Base-by-base conservation (phyloP, 2,797 vertebrate species). In the Bufotes viridis region DNA sequence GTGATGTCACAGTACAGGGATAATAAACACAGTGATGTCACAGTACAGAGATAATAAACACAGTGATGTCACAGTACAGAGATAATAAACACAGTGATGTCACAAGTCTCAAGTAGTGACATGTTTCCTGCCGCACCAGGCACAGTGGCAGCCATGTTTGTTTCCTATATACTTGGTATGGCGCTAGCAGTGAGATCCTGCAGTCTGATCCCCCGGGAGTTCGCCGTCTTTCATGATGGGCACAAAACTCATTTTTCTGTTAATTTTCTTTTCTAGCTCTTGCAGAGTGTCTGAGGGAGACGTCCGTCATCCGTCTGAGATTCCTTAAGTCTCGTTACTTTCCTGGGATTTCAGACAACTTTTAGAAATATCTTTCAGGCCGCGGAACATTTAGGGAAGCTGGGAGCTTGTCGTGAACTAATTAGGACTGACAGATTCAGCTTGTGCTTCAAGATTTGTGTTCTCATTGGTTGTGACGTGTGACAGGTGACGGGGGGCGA, bases 381-480 rank as follows among this genome's bases (percentile, higher is more conserved):
- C 18, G 22, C n/a, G 17, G 67, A 20, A n/a, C 42, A 60, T 67
- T 86, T 86, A 42, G 78, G 34, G 1, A 72, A 51, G 15, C 76
- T 67, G 79, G 57, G 80, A 29, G 69, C 29, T 22, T 67, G 13
- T 87, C 58, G 8, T 10, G 57, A 13, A 34, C 57, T 87, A 87
- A 87, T 87, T 87, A 82, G 70, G 70, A 65, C 69, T 87, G 86
- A 82, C 79, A 75, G 58, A 57, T 82, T 29, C 86, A 15, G 42
- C 15, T 34, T 34, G 76, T 55, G 57, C 57, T 67, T 74, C 85
- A 34, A 63, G 20, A 65, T 78, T 51, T 75, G 24, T 13, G 9
- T 74, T 20, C 53, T 82, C 42, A 63, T 55, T 82, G 55, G 78
- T 55, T 11, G 24, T 74, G 80, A 75, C 86, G 61, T 53, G 34